These are phyloP conservation scores for Notoglanidium macrostoma DNA, from an alignment of 2,797 vertebrate species.

Conservation along the genomic window DNA sequence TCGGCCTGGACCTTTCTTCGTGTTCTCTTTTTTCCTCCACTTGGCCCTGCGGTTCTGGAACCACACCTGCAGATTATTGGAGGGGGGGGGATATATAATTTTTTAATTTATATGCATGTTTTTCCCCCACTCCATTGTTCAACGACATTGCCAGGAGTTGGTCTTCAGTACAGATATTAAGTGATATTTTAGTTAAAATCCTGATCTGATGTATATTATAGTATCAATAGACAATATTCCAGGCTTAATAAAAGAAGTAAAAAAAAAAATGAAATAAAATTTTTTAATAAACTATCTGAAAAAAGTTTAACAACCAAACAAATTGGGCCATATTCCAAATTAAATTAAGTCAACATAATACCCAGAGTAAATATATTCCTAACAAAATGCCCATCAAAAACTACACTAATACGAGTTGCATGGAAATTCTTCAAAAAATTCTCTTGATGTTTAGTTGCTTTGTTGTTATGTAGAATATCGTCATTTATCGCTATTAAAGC, in stretches of 20 bases:
- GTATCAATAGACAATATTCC: neutral
- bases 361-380: neutral
- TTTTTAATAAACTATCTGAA: neutral
- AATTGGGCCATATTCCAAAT: neutral
- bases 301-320: neutral
- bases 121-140: neutral
- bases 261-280: neutral
- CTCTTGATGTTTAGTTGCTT: neutral
- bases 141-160: neutral
- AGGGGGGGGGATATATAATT: neutral
- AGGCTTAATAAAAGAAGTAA: neutral
- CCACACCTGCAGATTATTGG: constrained; percentile 85
- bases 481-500: neutral
- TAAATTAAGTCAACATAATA: neutral
- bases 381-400: neutral
- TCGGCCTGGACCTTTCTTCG: constrained; percentile 95
- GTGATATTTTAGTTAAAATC: neutral
- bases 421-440: neutral
- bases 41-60: constrained; percentile 98
- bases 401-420: neutral
- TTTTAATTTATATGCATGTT: neutral
- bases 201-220: neutral
- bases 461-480: neutral
- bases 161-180: neutral
- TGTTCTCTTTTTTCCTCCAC: constrained; percentile 99